phyloP scores from a whole-genome alignment of 2,113 vertebrate species.

The Calyptomena viridis region DNA sequence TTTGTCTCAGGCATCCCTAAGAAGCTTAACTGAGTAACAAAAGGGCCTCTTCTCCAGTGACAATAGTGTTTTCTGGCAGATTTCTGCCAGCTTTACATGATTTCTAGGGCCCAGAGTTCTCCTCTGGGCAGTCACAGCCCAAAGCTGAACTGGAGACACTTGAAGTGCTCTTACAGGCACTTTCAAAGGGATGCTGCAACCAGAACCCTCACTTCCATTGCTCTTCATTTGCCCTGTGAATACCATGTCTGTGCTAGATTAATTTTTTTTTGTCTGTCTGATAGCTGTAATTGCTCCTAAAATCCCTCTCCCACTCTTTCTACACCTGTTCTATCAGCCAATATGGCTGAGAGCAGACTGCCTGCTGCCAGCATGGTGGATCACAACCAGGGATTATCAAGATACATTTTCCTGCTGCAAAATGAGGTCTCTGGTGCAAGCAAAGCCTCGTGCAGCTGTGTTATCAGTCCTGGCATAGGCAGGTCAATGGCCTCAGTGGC shows the following conservation, averaged over 20 bases:
- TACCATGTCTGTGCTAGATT: not conserved
- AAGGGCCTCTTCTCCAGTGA: not conserved
- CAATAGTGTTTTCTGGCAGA: not conserved
- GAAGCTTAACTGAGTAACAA: not conserved
- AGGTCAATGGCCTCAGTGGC: not conserved
- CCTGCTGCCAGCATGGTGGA: rapidly evolving
- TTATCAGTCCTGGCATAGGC: not conserved
- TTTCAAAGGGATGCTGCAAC: not conserved
- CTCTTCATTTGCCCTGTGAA: not conserved
- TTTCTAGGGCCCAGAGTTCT: not conserved
- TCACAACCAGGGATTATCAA: not conserved
- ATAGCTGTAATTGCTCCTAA: not conserved
- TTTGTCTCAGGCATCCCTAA: not conserved
- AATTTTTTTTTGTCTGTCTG: not conserved
- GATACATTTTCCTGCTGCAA: not conserved
- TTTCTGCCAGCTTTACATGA: not conserved
- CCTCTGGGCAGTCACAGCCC: not conserved
- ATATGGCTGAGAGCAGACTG: rapidly evolving
- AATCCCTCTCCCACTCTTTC: not conserved
- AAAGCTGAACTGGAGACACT: not conserved
- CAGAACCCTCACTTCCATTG: not conserved
- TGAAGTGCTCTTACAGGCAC: not conserved
- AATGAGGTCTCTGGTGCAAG: not conserved
- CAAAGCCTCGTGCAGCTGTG: rapidly evolving
- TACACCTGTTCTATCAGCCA: not conserved